A percentile compares a stretch with the other conserved stretches of the same genome.
phyloP scores from a whole-genome alignment of 2,888 invertebrate genomes.

The Trachelus troglodyta region DNA sequence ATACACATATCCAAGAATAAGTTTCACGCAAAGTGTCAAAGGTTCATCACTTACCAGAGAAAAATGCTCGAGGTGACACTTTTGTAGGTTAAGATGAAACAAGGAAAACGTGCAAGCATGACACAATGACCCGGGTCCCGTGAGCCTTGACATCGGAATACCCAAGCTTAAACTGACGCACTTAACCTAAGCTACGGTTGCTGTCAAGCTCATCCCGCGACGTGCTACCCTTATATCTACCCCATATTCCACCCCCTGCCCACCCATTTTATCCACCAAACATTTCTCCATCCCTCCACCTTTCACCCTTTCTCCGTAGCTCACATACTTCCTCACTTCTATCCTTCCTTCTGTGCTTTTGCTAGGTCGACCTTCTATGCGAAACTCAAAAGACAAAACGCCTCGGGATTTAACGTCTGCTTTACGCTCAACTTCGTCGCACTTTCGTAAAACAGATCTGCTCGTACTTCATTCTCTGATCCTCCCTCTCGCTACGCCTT shows the following conservation, averaged over 20 bases:
- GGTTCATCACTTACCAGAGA: too few relatives aligned
- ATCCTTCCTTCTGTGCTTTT: constrained; percentile 10
- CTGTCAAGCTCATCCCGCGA: constrained; percentile 34
- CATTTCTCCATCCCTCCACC: too few relatives aligned
- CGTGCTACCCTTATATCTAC: constrained; percentile 35
- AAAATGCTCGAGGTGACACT: too few relatives aligned
- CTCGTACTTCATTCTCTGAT: too few relatives aligned
- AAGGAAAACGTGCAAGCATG: constrained; percentile 25
- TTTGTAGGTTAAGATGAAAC: constrained; percentile 8
- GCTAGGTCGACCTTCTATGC: neutral
- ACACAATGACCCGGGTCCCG: constrained; percentile 37
- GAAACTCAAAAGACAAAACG: too few relatives aligned
- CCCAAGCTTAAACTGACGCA: constrained; percentile 51
- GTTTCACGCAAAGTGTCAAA: too few relatives aligned
- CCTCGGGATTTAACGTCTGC: too few relatives aligned
- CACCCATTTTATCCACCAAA: constrained; percentile 5
- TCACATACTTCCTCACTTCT: constrained; percentile 8
- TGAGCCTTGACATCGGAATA: constrained; percentile 27
- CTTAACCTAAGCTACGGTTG: constrained; percentile 48
- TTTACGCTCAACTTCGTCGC: too few relatives aligned
- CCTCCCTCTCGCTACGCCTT: too few relatives aligned
- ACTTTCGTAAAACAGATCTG: too few relatives aligned
- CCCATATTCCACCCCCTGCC: constrained; percentile 24
- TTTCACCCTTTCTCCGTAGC: constrained; percentile 2
- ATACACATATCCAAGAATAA: too few relatives aligned